These are phyloP conservation scores for Eupristina koningsbergeri DNA, from an alignment of 1,140 invertebrate species.

Conservation along the genomic window DNA sequence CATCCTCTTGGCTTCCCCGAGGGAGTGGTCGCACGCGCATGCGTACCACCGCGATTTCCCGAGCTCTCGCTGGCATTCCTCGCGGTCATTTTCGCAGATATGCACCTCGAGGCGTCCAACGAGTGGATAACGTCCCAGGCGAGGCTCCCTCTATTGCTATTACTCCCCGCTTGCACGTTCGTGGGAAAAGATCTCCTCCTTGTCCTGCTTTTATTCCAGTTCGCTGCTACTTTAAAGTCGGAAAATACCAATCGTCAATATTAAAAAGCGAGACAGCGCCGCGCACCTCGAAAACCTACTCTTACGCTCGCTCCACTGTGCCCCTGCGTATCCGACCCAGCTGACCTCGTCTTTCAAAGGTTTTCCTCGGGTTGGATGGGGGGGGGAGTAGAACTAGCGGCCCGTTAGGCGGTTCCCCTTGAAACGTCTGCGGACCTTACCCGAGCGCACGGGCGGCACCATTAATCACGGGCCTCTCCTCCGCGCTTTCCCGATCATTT, in stretches of 20 bases:
- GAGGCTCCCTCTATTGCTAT: too few species aligned
- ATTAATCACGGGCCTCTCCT: slow-evolving; percentile 9
- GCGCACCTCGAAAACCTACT: background rate
- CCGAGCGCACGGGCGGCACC: background rate
- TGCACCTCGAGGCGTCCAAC: background rate
- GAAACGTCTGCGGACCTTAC: too few species aligned
- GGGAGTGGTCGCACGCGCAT: background rate
- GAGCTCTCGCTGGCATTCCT: background rate
- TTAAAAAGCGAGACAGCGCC: background rate
- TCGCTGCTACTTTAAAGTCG: background rate
- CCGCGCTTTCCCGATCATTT: slow-evolving; percentile 1
- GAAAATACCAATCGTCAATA: background rate
- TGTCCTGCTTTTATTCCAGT: background rate
- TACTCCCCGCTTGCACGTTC: too few species aligned
- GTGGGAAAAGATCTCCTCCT: slow-evolving; percentile 1
- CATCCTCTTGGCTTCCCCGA: background rate
- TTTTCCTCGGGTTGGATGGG: background rate
- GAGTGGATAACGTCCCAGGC: background rate
- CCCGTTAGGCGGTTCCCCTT: background rate
- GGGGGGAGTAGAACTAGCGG: background rate
- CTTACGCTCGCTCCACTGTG: too few species aligned
- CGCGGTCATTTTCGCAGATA: slow-evolving; percentile 2
- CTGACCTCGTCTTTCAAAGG: background rate
- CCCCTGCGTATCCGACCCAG: background rate
- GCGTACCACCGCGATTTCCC: background rate